Evolutionary conservation across 2,113 vertebrate genomes (phyloP).

Genomic region (Phodopus roborovskii): DNA sequence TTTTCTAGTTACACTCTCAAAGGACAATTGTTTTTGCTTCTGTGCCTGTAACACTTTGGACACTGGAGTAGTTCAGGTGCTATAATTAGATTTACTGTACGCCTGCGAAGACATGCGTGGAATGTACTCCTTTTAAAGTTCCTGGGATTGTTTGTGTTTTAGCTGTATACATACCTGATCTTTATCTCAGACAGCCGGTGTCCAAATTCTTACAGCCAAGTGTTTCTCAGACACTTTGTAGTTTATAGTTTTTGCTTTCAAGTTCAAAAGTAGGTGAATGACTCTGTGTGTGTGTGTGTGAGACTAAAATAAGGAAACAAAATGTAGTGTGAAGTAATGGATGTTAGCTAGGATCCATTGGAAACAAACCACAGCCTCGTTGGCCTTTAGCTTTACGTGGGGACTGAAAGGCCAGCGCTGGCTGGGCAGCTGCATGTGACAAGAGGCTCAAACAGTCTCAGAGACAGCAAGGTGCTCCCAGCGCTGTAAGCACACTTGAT

Average conservation of each 20-base stretch:
- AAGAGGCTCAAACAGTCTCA: neutral
- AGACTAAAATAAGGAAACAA: neutral
- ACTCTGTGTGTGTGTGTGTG: neutral
- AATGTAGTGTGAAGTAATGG: neutral
- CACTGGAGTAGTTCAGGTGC: neutral
- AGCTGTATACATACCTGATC: slow-evolving; percentile 44
- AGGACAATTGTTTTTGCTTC: slow-evolving; percentile 37
- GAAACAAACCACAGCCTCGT: neutral
- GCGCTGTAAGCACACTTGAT: neutral
- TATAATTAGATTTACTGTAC: neutral
- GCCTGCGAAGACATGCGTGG: slow-evolving; percentile 51
- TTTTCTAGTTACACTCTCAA: slow-evolving; percentile 34
- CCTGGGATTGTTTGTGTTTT: slow-evolving; percentile 60
- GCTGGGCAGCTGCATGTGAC: neutral
- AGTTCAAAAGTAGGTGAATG: slow-evolving; percentile 11
- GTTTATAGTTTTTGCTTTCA: slow-evolving; percentile 14
- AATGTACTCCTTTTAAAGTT: slow-evolving; percentile 49
- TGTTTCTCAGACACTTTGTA: neutral
- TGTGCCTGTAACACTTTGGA: slow-evolving; percentile 4
- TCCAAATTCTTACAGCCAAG: slow-evolving; percentile 50
- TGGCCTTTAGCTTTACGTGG: neutral
- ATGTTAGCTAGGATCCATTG: neutral
- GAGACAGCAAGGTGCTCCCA: neutral
- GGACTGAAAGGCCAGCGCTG: neutral
- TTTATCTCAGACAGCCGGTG: slow-evolving; percentile 43